Evolutionary conservation across 2,113 vertebrate species (phyloP).

Genomic region (Eurystomus gularis): DNA sequence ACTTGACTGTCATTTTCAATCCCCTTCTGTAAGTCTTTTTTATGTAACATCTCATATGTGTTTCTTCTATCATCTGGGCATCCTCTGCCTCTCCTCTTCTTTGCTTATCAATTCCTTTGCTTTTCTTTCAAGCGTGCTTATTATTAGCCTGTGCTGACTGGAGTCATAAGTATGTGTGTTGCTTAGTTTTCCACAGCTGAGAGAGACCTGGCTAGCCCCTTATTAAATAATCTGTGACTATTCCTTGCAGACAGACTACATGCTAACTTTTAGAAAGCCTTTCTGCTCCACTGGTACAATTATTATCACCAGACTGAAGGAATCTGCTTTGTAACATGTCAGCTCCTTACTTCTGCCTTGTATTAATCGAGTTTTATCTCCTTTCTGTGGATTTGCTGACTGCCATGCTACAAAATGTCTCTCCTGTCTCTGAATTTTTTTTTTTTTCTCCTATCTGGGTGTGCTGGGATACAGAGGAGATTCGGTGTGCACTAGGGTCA

Average conservation of each 20-base stretch:
- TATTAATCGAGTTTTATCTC: neutral
- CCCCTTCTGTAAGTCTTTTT: neutral
- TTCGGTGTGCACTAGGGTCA: neutral
- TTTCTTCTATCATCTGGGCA: neutral
- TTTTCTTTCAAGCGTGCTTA: neutral
- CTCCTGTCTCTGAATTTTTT: neutral
- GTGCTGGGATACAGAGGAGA: neutral
- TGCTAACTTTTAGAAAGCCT: neutral
- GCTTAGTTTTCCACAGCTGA: neutral
- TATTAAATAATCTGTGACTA: neutral
- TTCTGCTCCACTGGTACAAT: neutral
- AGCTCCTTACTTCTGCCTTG: neutral
- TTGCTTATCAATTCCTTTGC: neutral
- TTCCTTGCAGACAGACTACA: neutral
- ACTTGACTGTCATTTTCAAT: constrained; percentile 22
- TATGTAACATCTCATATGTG: neutral
- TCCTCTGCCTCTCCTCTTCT: neutral
- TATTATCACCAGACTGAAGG: neutral
- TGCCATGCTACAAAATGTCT: neutral
- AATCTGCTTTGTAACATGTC: neutral
- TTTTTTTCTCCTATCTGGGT: neutral
- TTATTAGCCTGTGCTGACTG: neutral
- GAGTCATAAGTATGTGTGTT: neutral
- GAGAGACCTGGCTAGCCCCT: neutral
- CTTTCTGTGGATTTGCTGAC: neutral